Evolutionary conservation across 2,797 vertebrate species (phyloP).

Genomic region (Heterohyrax brucei): DNA sequence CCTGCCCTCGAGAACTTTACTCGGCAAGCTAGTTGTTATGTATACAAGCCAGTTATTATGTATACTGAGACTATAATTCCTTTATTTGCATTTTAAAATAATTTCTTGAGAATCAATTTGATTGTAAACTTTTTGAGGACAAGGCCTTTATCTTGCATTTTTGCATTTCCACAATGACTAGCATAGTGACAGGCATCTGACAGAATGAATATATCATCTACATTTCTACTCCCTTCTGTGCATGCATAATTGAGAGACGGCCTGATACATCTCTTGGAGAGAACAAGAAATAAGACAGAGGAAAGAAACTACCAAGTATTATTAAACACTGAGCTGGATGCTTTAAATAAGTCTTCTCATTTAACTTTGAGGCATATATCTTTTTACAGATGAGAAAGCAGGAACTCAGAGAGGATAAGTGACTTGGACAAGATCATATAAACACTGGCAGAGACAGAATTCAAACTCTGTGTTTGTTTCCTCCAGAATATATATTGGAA

Average conservation of each 20-base stretch:
- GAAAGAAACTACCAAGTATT: neutral
- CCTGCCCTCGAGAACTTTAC: conserved; percentile 1
- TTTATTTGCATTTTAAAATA: conserved; percentile 54
- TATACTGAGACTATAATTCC: neutral
- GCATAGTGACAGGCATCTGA: neutral
- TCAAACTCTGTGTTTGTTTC: neutral
- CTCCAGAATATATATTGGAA: neutral
- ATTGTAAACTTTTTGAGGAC: neutral
- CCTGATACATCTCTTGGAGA: neutral
- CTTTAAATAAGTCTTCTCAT: neutral
- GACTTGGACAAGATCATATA: conserved; percentile 12
- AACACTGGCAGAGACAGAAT: conserved; percentile 30
- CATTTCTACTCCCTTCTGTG: neutral
- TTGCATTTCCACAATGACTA: neutral
- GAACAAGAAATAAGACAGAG: conserved; percentile 24
- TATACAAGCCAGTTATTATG: neutral
- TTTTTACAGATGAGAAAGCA: conserved; percentile 58
- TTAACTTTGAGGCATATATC: neutral
- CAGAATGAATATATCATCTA: neutral
- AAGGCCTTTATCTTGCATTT: neutral
- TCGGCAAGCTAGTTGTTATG: neutral
- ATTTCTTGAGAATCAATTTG: conserved; percentile 34
- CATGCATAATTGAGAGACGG: neutral
- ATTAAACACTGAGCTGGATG: neutral
- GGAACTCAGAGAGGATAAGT: neutral